phyloP scores from a whole-genome alignment of 2,888 invertebrate genomes.

The Agriopis aurantiaria region DNA sequence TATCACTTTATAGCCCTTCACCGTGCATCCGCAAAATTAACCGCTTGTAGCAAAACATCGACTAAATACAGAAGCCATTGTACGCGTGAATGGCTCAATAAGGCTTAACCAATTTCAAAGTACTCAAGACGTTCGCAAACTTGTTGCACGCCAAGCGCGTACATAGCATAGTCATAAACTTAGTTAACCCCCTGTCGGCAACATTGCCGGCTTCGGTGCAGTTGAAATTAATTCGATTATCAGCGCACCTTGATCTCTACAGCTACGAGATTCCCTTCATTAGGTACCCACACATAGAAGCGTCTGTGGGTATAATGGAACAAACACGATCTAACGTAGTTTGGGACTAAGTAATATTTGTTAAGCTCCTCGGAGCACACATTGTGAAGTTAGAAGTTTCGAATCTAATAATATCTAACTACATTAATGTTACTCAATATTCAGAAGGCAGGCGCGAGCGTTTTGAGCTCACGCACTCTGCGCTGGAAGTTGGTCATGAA shows the following conservation, averaged over 20 bases:
- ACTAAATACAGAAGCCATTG: slow-evolving; percentile 53
- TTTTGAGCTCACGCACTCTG: slow-evolving; percentile 67
- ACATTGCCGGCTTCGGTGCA: slow-evolving; percentile 76
- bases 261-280: slow-evolving; percentile 76
- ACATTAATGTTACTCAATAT: slow-evolving; percentile 71
- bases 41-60: slow-evolving; percentile 10
- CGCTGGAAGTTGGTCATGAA: slow-evolving; percentile 79
- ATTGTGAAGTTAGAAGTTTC: slow-evolving; percentile 38
- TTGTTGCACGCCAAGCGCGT: slow-evolving; percentile 82
- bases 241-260: slow-evolving; percentile 81
- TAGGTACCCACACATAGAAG: slow-evolving; percentile 57
- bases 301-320: slow-evolving; percentile 59
- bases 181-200: slow-evolving; percentile 80
- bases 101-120: slow-evolving; percentile 78
- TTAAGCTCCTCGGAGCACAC: slow-evolving; percentile 32
- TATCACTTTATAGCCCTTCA: slow-evolving; percentile 70
- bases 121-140: slow-evolving; percentile 82
- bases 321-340: slow-evolving; percentile 55
- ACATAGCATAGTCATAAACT: slow-evolving; percentile 82
- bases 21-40: slow-evolving; percentile 38
- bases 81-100: slow-evolving; percentile 52
- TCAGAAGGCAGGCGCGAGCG: slow-evolving; percentile 61
- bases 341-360: slow-evolving; percentile 47
- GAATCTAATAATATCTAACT: slow-evolving; percentile 47
- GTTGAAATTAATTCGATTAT: slow-evolving; percentile 84